Conservation (phyloP, 2,888 invertebrate species). For the Xylophagus ater region DNA sequence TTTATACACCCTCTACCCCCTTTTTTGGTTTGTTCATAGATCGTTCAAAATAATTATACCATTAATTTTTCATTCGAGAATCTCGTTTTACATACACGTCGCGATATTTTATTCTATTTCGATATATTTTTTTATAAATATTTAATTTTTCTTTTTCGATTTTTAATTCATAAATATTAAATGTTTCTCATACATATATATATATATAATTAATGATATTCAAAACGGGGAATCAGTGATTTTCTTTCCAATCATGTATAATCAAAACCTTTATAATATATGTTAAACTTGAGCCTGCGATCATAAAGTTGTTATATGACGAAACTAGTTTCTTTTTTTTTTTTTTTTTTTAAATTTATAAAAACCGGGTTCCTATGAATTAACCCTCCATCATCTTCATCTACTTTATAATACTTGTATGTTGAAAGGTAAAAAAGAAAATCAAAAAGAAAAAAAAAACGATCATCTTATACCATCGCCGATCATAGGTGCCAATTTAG, state of each 20-base stretch:
- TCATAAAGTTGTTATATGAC: neutral
- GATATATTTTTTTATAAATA: neutral
- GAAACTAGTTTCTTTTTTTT: too few species aligned
- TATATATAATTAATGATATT: neutral
- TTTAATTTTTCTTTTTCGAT: neutral
- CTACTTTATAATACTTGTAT: neutral
- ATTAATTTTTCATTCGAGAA: constrained; percentile 1
- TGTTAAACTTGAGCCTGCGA: neutral
- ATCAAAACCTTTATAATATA: neutral
- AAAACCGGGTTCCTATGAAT: too few species aligned
- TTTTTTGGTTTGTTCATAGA: neutral
- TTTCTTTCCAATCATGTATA: neutral
- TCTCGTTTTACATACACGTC: neutral
- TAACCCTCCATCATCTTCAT: too few species aligned
- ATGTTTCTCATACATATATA: neutral
- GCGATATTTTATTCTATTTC: neutral
- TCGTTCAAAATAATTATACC: neutral
- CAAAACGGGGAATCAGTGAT: neutral
- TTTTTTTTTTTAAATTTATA: too few species aligned
- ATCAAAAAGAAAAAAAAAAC: neutral
- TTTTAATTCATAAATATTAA: neutral
- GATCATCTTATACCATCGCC: neutral
- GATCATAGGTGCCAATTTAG: constrained; percentile 3
- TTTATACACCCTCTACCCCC: neutral
- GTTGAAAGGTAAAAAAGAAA: neutral